These are phyloP conservation scores for Anguilla anguilla DNA, from an alignment of 2,797 vertebrate species.

Conservation along the genomic window DNA sequence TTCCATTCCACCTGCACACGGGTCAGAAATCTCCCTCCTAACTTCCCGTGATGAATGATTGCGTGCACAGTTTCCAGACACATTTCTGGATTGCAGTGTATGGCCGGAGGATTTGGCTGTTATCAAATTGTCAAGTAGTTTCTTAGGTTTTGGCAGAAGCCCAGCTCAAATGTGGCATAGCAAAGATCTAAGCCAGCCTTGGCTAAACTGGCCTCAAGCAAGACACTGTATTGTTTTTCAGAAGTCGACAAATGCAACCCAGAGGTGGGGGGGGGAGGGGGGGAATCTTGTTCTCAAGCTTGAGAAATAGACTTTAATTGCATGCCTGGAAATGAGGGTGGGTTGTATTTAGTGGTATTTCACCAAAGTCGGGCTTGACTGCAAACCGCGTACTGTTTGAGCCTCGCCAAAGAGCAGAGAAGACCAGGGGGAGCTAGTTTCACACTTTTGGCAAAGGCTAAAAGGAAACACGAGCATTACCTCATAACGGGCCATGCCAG, in stretches of 20 bases:
- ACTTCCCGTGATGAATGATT: conserved; percentile 40
- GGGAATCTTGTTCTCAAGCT: conserved; percentile 27
- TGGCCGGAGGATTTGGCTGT: conserved; percentile 51
- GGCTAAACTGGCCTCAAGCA: conserved; percentile 38
- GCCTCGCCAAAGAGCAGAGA: conserved; percentile 18
- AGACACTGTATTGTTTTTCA: conserved; percentile 43
- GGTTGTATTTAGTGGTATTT: conserved; percentile 21
- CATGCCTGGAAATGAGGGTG: conserved; percentile 19
- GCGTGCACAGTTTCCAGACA: conserved; percentile 50
- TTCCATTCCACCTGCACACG: conserved; percentile 26
- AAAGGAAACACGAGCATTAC: conserved; percentile 32
- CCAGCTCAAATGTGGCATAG: conserved; percentile 54
- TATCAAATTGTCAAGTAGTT: conserved; percentile 54
- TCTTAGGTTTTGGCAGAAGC: conserved; percentile 51
- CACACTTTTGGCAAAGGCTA: conserved; percentile 25
- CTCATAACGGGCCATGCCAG: conserved; percentile 25
- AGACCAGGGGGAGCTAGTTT: conserved; percentile 26
- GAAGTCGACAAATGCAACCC: conserved; percentile 32
- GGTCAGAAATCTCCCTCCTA: not conserved
- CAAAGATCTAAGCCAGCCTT: conserved; percentile 48
- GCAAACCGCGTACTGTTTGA: conserved; percentile 3
- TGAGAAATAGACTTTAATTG: conserved; percentile 39
- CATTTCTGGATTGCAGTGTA: conserved; percentile 49
- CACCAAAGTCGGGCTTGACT: conserved; percentile 29
- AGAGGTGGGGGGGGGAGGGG: conserved; percentile 35